A percentile compares a stretch with the other conserved stretches of the same genome.
Conservation (phyloP, 2,888 invertebrate genomes). For the Sphaeridia pumilis region DNA sequence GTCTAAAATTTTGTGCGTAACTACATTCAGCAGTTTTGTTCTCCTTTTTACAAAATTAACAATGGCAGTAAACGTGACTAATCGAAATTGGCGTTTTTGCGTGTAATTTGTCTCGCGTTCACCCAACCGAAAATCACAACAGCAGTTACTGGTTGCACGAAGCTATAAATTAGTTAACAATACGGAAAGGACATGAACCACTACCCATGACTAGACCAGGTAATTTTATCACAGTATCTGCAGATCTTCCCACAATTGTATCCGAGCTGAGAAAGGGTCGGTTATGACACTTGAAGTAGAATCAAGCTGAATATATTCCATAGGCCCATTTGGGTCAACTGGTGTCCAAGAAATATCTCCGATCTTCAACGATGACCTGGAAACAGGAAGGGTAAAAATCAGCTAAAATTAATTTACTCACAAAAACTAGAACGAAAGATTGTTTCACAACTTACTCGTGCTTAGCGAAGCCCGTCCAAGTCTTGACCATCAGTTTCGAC, state of each 20-base stretch:
- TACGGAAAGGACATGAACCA: too few relatives aligned
- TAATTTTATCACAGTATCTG: slow-evolving; percentile 9
- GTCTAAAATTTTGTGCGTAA: too few relatives aligned
- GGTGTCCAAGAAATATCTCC: slow-evolving; percentile 4
- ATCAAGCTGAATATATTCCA: slow-evolving; percentile 13
- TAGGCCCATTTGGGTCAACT: not conserved
- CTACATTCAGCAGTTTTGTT: too few relatives aligned
- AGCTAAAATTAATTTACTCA: not conserved
- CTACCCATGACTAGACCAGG: slow-evolving; percentile 3
- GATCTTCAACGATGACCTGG: slow-evolving; percentile 5
- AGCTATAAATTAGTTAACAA: too few relatives aligned
- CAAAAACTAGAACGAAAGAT: too few relatives aligned
- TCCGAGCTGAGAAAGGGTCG: slow-evolving; percentile 3
- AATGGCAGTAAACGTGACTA: too few relatives aligned
- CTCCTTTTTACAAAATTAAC: too few relatives aligned
- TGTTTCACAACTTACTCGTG: not conserved
- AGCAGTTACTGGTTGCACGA: too few relatives aligned
- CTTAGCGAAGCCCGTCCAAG: slow-evolving; percentile 9
- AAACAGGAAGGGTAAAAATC: not conserved
- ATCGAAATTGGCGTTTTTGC: too few relatives aligned
- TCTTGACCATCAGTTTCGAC: slow-evolving; percentile 9
- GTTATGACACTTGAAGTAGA: not conserved
- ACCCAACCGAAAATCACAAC: too few relatives aligned
- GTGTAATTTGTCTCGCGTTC: too few relatives aligned
- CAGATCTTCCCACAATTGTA: slow-evolving; percentile 9